Conservation (phyloP, 2,113 vertebrate genomes). For the Chauna torquata region DNA sequence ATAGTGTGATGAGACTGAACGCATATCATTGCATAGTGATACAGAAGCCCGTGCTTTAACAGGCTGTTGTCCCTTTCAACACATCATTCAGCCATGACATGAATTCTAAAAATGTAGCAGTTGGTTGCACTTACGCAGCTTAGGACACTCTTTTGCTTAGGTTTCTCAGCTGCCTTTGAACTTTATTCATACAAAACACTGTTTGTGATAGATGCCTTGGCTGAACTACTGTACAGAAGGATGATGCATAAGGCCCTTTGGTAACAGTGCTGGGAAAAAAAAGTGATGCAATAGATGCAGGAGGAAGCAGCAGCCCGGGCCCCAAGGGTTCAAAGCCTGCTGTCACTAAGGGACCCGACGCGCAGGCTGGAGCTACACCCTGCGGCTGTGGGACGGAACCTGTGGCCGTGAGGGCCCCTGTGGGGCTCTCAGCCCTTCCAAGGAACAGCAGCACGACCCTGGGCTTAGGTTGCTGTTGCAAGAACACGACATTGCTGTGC, state of each 20-base stretch:
- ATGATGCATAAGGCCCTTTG: neutral
- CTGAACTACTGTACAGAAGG: neutral
- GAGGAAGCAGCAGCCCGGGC: neutral
- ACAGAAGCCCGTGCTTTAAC: neutral
- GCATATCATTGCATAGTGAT: neutral
- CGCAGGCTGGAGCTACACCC: neutral
- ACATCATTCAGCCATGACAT: neutral
- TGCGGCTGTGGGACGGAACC: neutral
- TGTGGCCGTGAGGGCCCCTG: neutral
- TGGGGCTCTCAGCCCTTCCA: neutral
- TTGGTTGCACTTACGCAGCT: neutral
- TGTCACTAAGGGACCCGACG: neutral
- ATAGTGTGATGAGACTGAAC: fast-evolving
- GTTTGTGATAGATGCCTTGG: neutral
- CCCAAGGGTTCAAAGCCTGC: neutral
- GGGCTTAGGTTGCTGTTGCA: neutral
- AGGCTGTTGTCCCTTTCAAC: neutral
- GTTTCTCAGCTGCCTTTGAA: neutral
- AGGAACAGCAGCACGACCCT: neutral
- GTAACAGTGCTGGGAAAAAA: neutral
- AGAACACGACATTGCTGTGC: neutral
- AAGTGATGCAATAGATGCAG: neutral
- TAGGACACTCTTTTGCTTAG: neutral
- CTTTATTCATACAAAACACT: neutral
- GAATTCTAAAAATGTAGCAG: neutral